Conservation (phyloP, 2,113 vertebrate species). For the Copsychus sechellarum region DNA sequence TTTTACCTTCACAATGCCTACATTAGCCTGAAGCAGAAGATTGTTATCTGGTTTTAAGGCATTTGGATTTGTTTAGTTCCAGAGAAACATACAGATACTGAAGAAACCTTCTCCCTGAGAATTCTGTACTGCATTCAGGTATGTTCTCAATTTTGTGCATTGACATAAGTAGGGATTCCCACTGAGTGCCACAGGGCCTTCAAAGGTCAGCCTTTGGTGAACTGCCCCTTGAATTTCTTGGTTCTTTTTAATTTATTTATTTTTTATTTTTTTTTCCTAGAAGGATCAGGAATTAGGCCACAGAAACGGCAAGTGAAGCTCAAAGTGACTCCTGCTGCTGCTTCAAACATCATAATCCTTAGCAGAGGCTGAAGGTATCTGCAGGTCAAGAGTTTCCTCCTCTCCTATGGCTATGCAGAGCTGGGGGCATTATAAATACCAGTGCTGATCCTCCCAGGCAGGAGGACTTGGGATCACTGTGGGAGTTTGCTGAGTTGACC, state of each 20-base stretch:
- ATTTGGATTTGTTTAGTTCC: neutral
- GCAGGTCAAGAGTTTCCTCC: neutral
- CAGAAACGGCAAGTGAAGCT: neutral
- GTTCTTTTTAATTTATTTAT: accelerated
- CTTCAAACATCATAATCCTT: neutral
- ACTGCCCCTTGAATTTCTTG: neutral
- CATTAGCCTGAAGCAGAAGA: neutral
- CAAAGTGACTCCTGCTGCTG: neutral
- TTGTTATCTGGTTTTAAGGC: neutral
- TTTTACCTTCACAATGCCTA: neutral
- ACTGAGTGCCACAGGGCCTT: neutral
- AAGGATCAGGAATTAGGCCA: neutral
- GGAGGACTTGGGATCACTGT: neutral
- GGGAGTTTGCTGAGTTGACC: neutral
- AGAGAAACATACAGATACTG: neutral
- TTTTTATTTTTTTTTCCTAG: neutral
- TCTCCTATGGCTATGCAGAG: neutral
- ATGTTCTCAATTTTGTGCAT: neutral
- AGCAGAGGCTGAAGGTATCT: neutral
- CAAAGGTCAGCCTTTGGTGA: neutral
- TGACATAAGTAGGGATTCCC: neutral
- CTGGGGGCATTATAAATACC: neutral
- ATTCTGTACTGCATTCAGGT: neutral
- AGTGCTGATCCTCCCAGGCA: neutral
- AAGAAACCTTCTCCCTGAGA: neutral